Evolutionary conservation across 1,140 invertebrate genomes (phyloP).

Genomic region (Drosophila varians): DNA sequence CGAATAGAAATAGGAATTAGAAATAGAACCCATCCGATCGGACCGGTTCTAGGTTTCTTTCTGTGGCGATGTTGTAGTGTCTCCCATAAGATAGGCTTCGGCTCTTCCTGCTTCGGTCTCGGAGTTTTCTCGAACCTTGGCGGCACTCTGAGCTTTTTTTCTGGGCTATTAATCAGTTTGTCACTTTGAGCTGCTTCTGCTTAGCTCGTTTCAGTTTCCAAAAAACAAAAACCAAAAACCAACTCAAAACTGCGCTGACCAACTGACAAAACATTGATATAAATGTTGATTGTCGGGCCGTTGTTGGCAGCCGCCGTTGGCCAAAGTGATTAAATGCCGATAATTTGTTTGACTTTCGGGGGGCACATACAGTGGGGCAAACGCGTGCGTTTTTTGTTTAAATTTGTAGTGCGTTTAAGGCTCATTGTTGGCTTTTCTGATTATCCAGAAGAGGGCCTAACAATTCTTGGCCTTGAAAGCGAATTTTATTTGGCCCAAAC

Average conservation of each 20-base stretch:
- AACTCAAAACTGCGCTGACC: slow-evolving; percentile 17
- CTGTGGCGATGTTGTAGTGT: slow-evolving; percentile 52
- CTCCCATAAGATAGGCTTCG: background rate
- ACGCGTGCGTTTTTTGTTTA: background rate
- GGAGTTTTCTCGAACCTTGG: slow-evolving; percentile 17
- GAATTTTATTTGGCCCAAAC: too few species aligned
- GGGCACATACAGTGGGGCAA: slow-evolving; percentile 34
- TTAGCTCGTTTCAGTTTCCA: slow-evolving; percentile 1
- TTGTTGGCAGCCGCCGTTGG: slow-evolving; percentile 14
- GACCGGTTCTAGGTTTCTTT: slow-evolving; percentile 47
- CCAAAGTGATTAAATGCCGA: slow-evolving; percentile 58
- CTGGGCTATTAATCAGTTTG: slow-evolving; percentile 38
- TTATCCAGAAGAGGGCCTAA: too few species aligned
- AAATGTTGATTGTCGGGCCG: slow-evolving; percentile 43
- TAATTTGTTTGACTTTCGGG: slow-evolving; percentile 74
- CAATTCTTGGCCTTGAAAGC: too few species aligned
- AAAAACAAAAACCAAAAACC: background rate
- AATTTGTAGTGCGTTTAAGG: too few species aligned
- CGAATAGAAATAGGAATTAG: slow-evolving; percentile 16
- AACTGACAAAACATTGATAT: slow-evolving; percentile 58
- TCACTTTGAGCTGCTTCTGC: slow-evolving; percentile 24
- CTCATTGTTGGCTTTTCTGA: too few species aligned
- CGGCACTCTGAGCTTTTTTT: background rate
- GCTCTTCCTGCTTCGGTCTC: slow-evolving; percentile 28
- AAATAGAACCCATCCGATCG: slow-evolving; percentile 16